Percentiles rank a stretch among this genome's conserved stretches.
These are phyloP conservation scores for Alaudala cheleensis DNA, from an alignment of 2,113 vertebrate genomes.

Conservation along the genomic window DNA sequence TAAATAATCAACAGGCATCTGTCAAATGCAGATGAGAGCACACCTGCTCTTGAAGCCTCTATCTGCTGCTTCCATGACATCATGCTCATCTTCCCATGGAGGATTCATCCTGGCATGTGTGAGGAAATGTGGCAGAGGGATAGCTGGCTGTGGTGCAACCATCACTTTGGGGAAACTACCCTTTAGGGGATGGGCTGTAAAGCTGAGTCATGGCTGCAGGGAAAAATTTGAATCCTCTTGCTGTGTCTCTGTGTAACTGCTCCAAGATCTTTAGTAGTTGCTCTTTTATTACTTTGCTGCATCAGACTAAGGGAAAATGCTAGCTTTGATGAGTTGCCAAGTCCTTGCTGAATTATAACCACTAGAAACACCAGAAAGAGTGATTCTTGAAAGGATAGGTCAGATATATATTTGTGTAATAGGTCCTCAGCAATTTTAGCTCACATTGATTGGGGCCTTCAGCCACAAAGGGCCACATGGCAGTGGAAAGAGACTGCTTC, in stretches of 20 bases:
- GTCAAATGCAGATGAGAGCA: background rate
- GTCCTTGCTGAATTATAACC: background rate
- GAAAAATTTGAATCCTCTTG: background rate
- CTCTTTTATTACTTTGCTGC: background rate
- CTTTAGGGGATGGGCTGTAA: background rate
- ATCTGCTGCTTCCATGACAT: background rate
- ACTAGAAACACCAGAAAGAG: conserved; percentile 7
- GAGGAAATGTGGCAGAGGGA: background rate
- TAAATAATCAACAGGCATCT: background rate
- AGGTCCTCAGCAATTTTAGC: background rate
- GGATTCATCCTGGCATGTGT: background rate
- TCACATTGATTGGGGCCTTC: background rate
- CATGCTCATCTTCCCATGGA: background rate
- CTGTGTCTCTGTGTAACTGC: background rate
- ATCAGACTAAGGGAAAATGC: conserved; percentile 5
- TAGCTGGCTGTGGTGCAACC: background rate
- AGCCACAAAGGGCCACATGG: background rate
- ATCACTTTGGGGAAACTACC: background rate
- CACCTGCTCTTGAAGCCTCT: background rate
- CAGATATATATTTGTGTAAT: background rate
- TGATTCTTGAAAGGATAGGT: background rate
- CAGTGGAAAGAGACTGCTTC: background rate
- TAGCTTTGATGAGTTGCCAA: conserved; percentile 28
- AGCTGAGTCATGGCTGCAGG: background rate
- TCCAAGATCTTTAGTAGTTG: background rate